Percentiles rank a stretch among this genome's conserved stretches.
phyloP scores from a whole-genome alignment of 1,140 invertebrate genomes.

The Ceratosolen fusciceps region DNA sequence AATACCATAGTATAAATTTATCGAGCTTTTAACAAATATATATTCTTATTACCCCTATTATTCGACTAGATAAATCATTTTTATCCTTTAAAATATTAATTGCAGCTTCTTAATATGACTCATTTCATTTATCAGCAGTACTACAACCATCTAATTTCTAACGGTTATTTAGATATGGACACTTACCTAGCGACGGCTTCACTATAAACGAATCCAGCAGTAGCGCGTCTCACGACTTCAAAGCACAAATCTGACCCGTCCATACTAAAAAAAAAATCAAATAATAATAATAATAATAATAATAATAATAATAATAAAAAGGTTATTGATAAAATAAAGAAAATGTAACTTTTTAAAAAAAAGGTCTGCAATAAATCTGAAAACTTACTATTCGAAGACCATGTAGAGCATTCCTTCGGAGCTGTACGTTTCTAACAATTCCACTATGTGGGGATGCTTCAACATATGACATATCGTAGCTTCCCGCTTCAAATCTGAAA shows the following conservation, averaged over 20 bases:
- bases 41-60: no score
- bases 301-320: neutral
- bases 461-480: slow-evolving; percentile 99
- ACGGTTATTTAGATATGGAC: no score
- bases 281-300: no score
- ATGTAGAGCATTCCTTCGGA: slow-evolving; percentile 99
- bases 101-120: no score
- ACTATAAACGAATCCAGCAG: slow-evolving; percentile 97
- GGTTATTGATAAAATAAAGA: neutral
- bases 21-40: no score
- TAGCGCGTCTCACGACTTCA: slow-evolving; percentile 96
- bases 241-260: slow-evolving; percentile 98
- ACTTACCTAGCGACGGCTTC: slow-evolving; percentile 96
- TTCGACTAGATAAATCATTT: no score
- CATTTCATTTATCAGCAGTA: no score
- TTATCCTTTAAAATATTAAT: no score
- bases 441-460: slow-evolving; percentile 98
- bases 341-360: neutral
- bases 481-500: slow-evolving; percentile 95
- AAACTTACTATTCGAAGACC: slow-evolving; percentile 99
- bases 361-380: neutral
- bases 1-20: no score
- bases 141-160: no score
- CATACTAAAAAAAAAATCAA: slow-evolving; percentile 85
- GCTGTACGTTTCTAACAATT: slow-evolving; percentile 97